These are phyloP conservation scores for Aix galericulata DNA, from an alignment of 2,113 vertebrate genomes.

Conservation along the genomic window DNA sequence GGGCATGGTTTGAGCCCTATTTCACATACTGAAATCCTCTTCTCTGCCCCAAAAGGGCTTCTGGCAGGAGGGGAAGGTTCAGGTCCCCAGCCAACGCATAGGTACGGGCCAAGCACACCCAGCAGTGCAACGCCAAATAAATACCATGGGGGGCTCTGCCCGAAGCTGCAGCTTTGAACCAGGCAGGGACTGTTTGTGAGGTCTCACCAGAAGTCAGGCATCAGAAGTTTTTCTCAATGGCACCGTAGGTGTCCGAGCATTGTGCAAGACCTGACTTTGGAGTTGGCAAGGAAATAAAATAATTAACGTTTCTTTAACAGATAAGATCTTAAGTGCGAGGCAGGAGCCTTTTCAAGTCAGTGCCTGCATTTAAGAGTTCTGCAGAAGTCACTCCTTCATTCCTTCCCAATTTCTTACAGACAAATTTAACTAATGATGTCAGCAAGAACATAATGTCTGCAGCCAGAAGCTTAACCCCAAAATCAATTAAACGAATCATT, in stretches of 20 bases:
- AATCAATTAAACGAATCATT: background rate
- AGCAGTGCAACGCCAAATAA: background rate
- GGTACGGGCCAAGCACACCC: fast-evolving
- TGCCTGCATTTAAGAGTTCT: background rate
- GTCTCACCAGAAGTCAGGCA: background rate
- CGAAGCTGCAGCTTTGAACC: background rate
- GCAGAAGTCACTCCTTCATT: constrained; percentile 25
- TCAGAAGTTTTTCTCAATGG: background rate
- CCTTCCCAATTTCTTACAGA: background rate
- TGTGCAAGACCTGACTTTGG: background rate
- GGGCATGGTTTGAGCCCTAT: background rate
- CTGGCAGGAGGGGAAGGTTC: background rate
- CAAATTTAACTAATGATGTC: background rate
- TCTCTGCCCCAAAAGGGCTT: background rate
- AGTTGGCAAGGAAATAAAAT: background rate
- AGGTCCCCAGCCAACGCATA: background rate
- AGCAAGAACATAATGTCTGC: background rate
- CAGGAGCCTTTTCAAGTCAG: constrained; percentile 18
- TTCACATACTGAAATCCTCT: background rate
- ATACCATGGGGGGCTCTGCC: fast-evolving
- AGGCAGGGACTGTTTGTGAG: background rate
- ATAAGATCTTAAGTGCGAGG: background rate
- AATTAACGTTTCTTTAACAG: too few species aligned
- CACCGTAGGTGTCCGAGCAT: background rate
- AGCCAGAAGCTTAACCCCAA: background rate